Base-by-base conservation (phyloP, 2,113 vertebrate species). In the Sakesphorus luctuosus region DNA sequence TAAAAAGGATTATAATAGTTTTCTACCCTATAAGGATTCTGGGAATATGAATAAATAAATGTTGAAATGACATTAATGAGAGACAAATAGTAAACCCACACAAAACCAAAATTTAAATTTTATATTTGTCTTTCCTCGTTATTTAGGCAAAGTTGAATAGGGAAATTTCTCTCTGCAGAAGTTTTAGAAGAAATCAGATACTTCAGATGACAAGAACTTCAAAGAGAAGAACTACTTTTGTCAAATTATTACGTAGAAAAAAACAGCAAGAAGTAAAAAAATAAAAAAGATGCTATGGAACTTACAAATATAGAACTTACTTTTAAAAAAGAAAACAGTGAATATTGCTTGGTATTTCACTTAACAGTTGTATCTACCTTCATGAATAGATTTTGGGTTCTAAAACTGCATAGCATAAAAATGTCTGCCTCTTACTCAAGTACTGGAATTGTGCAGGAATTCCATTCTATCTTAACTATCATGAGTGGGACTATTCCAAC, bases 1-100 rank as follows among this genome's bases (percentile, higher is more conserved):
- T 87, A 59, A 84, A 72, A 84, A 3, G 13, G 38, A 31, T 72
- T 80, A 43, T 78, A 87, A 84, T 92, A 35, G 52, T 82, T 87
- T 2, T 46, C 33, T 72, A 65, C 12, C 3, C 31, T 84, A 20
- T 38, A 67, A 84, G 10, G 12, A 82, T 91, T 82, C 56, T 94
- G 87, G 35, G 61, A 91, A 67, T 52, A 75, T 59, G 52, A 95
- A 91, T 74, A 91, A 91, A 91, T 78, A 50, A 87, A 93, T 72
- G 18, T 59, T 81, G 52, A 89, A 93, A 75, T 46, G 2, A 66
- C 26, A 90, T 83, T 86, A 93, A 89, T 55, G 77, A 87, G 31
- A 90, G 28, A 24, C 13, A 43, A 43, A 75, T 50, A 59, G 47
- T 71, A 93, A 96, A 6, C 47, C 62, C 65, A 59, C 35, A 82